Base-by-base conservation (phyloP, 2,888 invertebrate species). In the Erannis defoliaria region DNA sequence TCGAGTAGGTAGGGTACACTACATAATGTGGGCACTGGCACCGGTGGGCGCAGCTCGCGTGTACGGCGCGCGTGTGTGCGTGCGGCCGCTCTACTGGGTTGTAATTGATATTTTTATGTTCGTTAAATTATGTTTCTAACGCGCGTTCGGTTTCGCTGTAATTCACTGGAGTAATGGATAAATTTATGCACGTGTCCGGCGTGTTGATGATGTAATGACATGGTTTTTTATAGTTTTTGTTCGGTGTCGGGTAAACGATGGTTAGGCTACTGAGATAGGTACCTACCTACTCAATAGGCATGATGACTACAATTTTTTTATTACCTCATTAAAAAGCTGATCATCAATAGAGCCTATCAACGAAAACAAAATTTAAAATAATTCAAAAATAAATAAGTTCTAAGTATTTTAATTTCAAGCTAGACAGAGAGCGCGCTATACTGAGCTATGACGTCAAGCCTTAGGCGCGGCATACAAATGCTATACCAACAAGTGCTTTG, bases 21-120 rank as follows among this genome's bases (percentile, higher is more conserved):
- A 59, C 54, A 57, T 64, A 68, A 46, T 31, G 46, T 46, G 46
- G 31, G 10, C 46, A 31, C 26, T 18, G 45, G 18, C 29, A 18
- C 16, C 63, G 43, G 23, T 8, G 29, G 16, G 18, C 29, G 23
- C 16, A 4, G 9, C 18, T 10, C 3, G 31, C 6, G 12, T 10
- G 26, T 26, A 8, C 12, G 9, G 8, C 45, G 18, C 31, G 26
- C 26, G 56, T 54, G 68, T 55, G 53, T 10, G 62, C 53, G 70
- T 59, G 64, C 62, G 49, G 67, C 18, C 31, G 40, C 53, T 57
- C 67, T 62, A 65, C 55, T 64, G 59, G 62, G 48, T 76, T 82
- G 85, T 88, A 88, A 87, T 88, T 86, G 86, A 85, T 87, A 85
- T 87, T 87, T 86, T 83, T 84, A 85, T 80, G 85, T 80, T 82